A percentile compares a stretch with the other conserved stretches of the same genome.
phyloP scores from a whole-genome alignment of 64 coral and sea anemone genomes.

The Montipora foliosa region DNA sequence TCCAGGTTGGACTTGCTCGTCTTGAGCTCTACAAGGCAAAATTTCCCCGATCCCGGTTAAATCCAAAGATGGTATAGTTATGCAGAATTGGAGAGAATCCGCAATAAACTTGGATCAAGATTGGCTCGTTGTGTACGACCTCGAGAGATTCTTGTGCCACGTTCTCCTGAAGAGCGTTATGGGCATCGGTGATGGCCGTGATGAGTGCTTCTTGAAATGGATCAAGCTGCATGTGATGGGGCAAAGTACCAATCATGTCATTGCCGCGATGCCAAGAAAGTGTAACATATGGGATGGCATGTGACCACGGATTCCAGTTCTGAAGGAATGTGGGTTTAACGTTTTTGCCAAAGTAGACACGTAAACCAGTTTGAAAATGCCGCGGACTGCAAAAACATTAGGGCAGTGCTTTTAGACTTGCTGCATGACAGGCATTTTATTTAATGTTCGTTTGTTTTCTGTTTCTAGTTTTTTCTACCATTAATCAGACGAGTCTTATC shows the following conservation, averaged over 20 bases:
- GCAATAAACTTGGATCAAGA: slow-evolving; percentile 81
- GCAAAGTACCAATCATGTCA: slow-evolving; percentile 56
- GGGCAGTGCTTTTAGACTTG: neutral
- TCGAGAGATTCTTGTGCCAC: slow-evolving; percentile 87
- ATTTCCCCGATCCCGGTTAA: slow-evolving; percentile 88
- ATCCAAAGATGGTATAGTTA: slow-evolving; percentile 86
- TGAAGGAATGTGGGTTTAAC: slow-evolving; percentile 63
- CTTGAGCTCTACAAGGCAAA: slow-evolving; percentile 78
- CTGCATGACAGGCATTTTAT: neutral
- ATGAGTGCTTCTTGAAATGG: slow-evolving; percentile 70
- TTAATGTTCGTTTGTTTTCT: neutral
- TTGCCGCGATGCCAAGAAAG: slow-evolving; percentile 82
- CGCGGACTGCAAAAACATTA: slow-evolving; percentile 81
- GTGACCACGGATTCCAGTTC: slow-evolving; percentile 98
- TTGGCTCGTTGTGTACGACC: slow-evolving; percentile 72
- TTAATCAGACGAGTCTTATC: too few species aligned
- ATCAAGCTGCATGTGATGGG: slow-evolving; percentile 74
- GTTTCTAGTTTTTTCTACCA: too few species aligned
- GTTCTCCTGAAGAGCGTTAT: slow-evolving; percentile 70
- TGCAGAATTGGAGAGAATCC: slow-evolving; percentile 78
- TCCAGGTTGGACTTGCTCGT: neutral
- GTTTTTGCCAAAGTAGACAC: slow-evolving; percentile 88
- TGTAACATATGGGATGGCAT: slow-evolving; percentile 89
- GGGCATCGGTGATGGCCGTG: slow-evolving; percentile 57
- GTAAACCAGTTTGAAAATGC: slow-evolving; percentile 87